Conservation (phyloP, 2,113 vertebrate species). For the Mus musculus region DNA sequence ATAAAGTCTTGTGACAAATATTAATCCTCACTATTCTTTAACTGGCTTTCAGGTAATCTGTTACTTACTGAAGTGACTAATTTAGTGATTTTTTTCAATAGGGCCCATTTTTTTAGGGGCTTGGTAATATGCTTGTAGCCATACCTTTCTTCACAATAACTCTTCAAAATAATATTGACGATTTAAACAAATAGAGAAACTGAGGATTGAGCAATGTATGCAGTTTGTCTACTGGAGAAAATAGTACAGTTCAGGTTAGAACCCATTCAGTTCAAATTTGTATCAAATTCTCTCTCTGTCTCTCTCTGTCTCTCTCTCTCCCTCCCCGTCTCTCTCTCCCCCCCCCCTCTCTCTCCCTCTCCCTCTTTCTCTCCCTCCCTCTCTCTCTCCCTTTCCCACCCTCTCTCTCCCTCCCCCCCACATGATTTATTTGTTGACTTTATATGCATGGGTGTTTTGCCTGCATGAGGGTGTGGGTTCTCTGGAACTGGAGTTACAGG, state of each 20-base stretch:
- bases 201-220: background rate
- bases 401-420: too few species aligned
- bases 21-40: constrained; percentile 44
- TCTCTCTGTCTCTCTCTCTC: too few species aligned
- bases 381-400: too few species aligned
- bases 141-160: background rate
- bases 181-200: background rate
- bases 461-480: background rate
- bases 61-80: constrained; percentile 18
- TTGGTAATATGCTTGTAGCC: background rate
- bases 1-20: background rate
- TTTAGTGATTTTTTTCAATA: constrained; percentile 15
- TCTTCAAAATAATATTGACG: background rate
- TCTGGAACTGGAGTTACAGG: background rate
- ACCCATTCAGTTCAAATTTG: background rate
- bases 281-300: background rate
- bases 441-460: background rate
- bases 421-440: background rate
- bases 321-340: too few species aligned
- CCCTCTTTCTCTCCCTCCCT: too few species aligned
- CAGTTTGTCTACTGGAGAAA: background rate
- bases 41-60: background rate
- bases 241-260: background rate
- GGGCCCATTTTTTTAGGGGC: background rate
- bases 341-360: too few species aligned